Base-by-base conservation (phyloP, 2,888 invertebrate species). In the Oscheius sp. region DNA sequence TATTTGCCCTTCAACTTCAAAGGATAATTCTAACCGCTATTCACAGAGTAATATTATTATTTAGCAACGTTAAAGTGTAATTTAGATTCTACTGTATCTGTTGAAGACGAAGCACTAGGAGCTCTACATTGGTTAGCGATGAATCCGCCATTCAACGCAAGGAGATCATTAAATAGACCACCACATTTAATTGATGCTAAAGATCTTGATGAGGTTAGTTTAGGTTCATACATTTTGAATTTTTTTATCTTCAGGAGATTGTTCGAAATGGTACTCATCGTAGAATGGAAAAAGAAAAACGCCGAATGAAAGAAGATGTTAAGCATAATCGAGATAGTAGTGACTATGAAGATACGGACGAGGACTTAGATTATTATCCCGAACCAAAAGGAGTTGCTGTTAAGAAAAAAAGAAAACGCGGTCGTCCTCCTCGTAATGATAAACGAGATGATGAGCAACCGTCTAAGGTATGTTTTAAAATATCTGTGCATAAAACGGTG, bases 311-410 rank as follows among this genome's bases (percentile, higher is more conserved):
- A 21, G 63, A 49, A n/a, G 71, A 35, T 21, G 21, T 13, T 7
- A 66, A 66, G 52, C 25, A 66, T 16, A 66, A 18, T 21, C 41
- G 45, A 13, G 61, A 61, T n/a, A 71, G 71, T 43, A 61, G 61
- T 18, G 71, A 71, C 41, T 71, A 71, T n/a, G 71, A 71, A 35
- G 71, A 71, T 18, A 71, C 71, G 35, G 71, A 71, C 27, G 59
- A 46, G 16, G 64, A 71, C 13, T 16, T 46, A 9, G 71, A 61
- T 2, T 35, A 52, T 27, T 46, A 63, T 29, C 59, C 46, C 23
- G 43, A 55, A 23, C 61, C 49, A 9, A 71, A 71, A 53, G 61
- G 29, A 12, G 25, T n/a, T 43, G 13, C 23, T 6, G 18, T 21
- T 1, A 61, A 61, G 45, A 61, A 61, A 23, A 61, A 61, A 43